Base-by-base conservation (phyloP, 2,113 vertebrate genomes). In the Chionomys nivalis region DNA sequence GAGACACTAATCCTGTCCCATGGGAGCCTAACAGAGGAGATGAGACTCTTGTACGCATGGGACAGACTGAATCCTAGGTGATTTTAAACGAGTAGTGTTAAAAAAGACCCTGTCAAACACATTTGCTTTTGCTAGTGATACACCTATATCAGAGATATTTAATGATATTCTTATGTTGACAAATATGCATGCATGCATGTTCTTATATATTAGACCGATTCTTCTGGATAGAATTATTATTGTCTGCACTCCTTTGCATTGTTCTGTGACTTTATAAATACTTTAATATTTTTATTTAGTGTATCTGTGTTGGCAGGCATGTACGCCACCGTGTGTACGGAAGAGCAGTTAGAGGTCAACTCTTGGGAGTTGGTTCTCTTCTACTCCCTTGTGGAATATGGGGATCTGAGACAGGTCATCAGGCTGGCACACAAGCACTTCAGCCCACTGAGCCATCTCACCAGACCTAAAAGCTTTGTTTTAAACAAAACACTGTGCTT, bases 251-350 rank as follows among this genome's bases (percentile, higher is more conserved):
- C 13, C 31, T 94, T 49, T 93, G 7, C 21, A 61, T 33, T 72
- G 11, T 91, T 94, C 77, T 81, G 1, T 85, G 65, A 72, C 87
- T 96, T 83, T 58, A 65, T 83, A n/a, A n/a, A n/a, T n/a, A 3
- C n/a, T 44, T 21, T 65, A 14, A 19, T 31, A n/a, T 85, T 66
- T 39, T 49, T 36, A 68, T 47, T 86, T 85, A 65, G 39, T 85
- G 16, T 5, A 65, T 85, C 44, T 31, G 14, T 85, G 26, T 33
- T 44, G 8, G 24, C 26, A 44, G 28, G 82, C 39, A 10, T 44
- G 39, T 44, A 8, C 44, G 36, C 33, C 23, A 39, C 6, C 7
- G 23, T 19, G 8, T 85, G 39, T 42, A 63, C 8, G 58, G 36
- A 7, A 42, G 36, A 7, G 31, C 23, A 63, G 24, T n/a, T 52